Percentiles rank a stretch among this genome's conserved stretches.
phyloP scores from a whole-genome alignment of 2,888 invertebrate species.

The Abscondita cerata region DNA sequence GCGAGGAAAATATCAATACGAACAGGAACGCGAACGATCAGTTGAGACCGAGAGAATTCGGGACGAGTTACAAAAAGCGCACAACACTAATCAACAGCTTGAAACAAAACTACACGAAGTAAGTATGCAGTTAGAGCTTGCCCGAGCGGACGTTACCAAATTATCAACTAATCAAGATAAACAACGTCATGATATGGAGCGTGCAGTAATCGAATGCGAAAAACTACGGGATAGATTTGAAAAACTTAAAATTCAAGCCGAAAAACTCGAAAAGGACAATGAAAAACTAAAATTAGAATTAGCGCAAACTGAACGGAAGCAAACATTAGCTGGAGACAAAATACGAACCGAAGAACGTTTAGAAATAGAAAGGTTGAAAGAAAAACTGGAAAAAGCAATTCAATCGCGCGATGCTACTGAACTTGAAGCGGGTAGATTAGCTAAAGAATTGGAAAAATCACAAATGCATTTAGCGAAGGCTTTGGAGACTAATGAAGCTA shows the following conservation, averaged over 20 bases:
- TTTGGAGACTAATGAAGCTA: conserved; percentile 82
- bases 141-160: conserved; percentile 80
- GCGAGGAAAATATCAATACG: conserved; percentile 81
- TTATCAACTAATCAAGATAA: conserved; percentile 78
- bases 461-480: conserved; percentile 84
- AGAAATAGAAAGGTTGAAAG: conserved; percentile 84
- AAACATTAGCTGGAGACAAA: conserved; percentile 69
- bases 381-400: conserved; percentile 85
- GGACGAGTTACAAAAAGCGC: conserved; percentile 73
- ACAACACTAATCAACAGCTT: conserved; percentile 70
- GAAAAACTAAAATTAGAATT: conserved; percentile 77
- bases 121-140: conserved; percentile 80
- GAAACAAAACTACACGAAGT: conserved; percentile 81
- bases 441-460: conserved; percentile 86
- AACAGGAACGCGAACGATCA: conserved; percentile 69
- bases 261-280: conserved; percentile 77
- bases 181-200: conserved; percentile 79
- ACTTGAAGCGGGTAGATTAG: conserved; percentile 82
- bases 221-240: conserved; percentile 86
- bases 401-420: conserved; percentile 83
- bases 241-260: conserved; percentile 76
- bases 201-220: conserved; percentile 87
- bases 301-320: conserved; percentile 67
- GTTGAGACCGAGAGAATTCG: conserved; percentile 76
- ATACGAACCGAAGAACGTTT: conserved; percentile 72